These are phyloP conservation scores for Caenorhabditis afra DNA, from an alignment of 2,888 invertebrate species.

Conservation along the genomic window DNA sequence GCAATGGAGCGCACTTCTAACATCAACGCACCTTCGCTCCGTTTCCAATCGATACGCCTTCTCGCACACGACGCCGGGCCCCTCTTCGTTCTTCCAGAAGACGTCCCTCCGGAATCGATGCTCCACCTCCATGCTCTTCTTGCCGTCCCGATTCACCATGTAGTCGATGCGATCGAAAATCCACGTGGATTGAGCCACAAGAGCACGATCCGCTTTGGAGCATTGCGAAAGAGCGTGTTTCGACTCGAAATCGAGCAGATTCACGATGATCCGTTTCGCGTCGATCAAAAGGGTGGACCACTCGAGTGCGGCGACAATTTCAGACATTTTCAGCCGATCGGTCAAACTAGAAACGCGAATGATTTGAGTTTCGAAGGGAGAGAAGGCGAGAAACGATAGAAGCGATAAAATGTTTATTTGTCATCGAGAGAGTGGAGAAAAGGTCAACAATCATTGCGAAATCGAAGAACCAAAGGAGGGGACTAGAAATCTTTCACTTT, in stretches of 20 bases:
- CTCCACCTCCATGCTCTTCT: conserved; percentile 8
- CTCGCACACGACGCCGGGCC: neutral
- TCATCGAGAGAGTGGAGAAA: neutral
- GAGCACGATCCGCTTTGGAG: neutral
- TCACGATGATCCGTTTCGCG: no score
- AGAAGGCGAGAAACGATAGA: no score
- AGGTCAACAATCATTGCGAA: no score
- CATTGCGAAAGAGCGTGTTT: conserved; percentile 2
- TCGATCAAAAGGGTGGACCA: no score
- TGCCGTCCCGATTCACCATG: neutral
- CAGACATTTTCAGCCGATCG: no score
- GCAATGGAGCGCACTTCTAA: neutral
- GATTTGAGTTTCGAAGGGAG: no score
- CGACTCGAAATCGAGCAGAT: neutral
- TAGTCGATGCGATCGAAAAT: neutral
- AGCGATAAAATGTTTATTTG: no score
- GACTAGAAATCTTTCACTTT: neutral
- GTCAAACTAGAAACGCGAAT: no score
- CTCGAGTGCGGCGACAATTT: no score
- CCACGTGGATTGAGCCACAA: neutral
- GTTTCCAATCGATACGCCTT: neutral
- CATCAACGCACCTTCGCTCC: neutral
- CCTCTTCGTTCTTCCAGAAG: neutral
- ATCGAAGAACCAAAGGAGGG: no score
- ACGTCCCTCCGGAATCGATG: conserved; percentile 4